A percentile compares a stretch with the other conserved stretches of the same genome.
These are phyloP conservation scores for Argopecten irradians DNA, from an alignment of 1,140 invertebrate species.

Conservation along the genomic window DNA sequence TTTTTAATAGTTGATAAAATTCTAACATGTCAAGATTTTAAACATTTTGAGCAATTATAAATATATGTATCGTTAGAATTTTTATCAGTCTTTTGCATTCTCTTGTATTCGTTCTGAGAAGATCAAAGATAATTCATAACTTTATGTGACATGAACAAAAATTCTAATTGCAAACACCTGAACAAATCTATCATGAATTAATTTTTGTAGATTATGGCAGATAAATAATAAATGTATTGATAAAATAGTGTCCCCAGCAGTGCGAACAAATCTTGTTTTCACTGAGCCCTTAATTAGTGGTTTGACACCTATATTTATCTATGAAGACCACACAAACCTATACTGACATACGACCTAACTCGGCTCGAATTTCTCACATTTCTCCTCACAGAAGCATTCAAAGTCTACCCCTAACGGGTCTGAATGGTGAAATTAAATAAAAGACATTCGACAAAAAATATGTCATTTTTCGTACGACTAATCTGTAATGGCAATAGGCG, in stretches of 20 bases:
- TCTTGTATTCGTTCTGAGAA: no score
- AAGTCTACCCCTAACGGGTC: not conserved
- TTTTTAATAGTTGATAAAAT: no score
- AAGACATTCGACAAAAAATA: not conserved
- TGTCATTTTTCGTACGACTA: not conserved
- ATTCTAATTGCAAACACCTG: not conserved
- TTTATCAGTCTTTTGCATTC: no score
- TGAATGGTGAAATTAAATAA: not conserved
- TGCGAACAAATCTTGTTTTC: not conserved
- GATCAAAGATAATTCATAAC: no score
- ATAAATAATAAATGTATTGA: not conserved
- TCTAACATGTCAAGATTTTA: no score
- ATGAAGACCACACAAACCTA: constrained; percentile 1
- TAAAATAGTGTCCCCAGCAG: not conserved
- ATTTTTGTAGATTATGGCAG: not conserved
- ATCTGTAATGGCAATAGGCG: not conserved
- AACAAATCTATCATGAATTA: not conserved
- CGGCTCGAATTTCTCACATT: not conserved
- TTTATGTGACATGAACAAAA: not conserved
- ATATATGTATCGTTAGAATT: no score
- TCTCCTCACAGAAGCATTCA: not conserved
- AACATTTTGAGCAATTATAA: no score
- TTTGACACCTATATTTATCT: not conserved
- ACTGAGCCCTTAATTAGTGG: constrained; percentile 2
- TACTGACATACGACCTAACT: not conserved